These are phyloP conservation scores for Ophiothrix spiculata DNA, from an alignment of 35 echinoderm and acorn worm species.

Conservation along the genomic window DNA sequence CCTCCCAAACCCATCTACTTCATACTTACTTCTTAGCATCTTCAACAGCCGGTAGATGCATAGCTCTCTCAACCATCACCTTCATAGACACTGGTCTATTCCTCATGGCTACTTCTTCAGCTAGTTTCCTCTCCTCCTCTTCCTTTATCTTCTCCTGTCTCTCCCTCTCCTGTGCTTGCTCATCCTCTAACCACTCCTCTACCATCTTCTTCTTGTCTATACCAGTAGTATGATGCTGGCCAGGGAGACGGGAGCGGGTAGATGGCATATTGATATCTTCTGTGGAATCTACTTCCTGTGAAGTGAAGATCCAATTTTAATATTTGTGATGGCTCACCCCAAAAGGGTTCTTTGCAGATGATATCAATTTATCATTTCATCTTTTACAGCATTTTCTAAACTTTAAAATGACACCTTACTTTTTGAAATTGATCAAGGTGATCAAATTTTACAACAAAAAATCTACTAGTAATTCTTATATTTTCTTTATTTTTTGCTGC, in stretches of 20 bases:
- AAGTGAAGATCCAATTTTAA: no score
- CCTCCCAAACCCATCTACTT: no score
- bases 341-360: no score
- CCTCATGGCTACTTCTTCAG: slow-evolving; percentile 6
- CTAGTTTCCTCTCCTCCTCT: slow-evolving; percentile 20
- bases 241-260: not conserved
- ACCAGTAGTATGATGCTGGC: not conserved
- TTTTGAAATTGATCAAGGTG: no score
- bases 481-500: no score
- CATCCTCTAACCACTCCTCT: not conserved
- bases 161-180: slow-evolving; percentile 8
- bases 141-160: slow-evolving; percentile 18
- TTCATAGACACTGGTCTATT: slow-evolving; percentile 48
- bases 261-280: not conserved
- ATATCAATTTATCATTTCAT: no score
- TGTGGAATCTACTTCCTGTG: not conserved
- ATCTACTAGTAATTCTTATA: no score
- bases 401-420: no score
- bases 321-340: no score
- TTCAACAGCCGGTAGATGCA: slow-evolving; percentile 45
- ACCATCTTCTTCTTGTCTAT: not conserved
- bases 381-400: no score
- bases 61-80: slow-evolving; percentile 62
- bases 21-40: slow-evolving; percentile 26
- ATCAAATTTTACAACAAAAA: no score